A percentile compares a stretch with the other conserved stretches of the same genome.
Conservation (phyloP, 2,797 vertebrate species). For the Halcyon chelicuti region DNA sequence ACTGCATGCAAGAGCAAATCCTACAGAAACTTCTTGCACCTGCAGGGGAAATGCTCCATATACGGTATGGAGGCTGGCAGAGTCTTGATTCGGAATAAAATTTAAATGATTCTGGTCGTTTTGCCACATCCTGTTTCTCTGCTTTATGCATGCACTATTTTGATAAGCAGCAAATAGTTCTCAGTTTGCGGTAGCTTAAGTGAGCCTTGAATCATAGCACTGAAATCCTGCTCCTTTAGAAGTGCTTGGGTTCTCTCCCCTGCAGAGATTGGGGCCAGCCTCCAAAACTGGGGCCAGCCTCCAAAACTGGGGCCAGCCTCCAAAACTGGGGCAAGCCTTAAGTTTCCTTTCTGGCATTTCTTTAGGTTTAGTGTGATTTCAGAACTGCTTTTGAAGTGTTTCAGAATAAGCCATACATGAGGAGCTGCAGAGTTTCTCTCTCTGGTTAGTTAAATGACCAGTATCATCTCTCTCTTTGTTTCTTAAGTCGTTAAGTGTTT, state of each 20-base stretch:
- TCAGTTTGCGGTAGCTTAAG: constrained; percentile 54
- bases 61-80: constrained; percentile 34
- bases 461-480: neutral
- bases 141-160: constrained; percentile 10
- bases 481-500: neutral
- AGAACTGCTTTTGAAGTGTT: neutral
- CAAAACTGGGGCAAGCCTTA: neutral
- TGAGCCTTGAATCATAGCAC: neutral
- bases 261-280: neutral
- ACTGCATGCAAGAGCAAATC: constrained; percentile 42
- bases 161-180: constrained; percentile 53
- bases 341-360: neutral
- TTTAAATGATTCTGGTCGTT: constrained; percentile 63
- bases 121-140: constrained; percentile 67
- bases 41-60: constrained; percentile 63
- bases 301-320: neutral
- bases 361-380: neutral
- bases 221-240: neutral
- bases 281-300: neutral
- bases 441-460: neutral
- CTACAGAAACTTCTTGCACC: constrained; percentile 57
- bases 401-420: neutral
- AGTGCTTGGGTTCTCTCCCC: neutral
- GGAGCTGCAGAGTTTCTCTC: neutral
- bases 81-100: constrained; percentile 60